Conservation (phyloP, 1,140 invertebrate genomes). For the Procambarus clarkii region DNA sequence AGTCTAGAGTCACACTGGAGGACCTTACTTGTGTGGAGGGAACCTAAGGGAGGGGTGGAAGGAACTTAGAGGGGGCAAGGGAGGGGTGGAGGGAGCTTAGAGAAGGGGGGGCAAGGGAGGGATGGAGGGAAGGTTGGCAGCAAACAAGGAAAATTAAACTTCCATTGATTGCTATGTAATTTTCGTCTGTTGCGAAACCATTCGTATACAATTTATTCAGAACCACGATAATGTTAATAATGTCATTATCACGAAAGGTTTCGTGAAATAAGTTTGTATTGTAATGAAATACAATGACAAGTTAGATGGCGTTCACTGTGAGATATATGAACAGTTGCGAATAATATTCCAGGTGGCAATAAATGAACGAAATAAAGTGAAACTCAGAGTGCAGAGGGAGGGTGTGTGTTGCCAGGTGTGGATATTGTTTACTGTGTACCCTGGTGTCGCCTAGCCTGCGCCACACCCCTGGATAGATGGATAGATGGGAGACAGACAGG, state of each 20-base stretch:
- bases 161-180: neutral
- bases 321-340: too few species aligned
- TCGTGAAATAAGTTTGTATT: too few species aligned
- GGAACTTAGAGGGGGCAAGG: neutral
- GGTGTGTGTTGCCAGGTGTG: neutral
- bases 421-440: neutral
- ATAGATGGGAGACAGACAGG: too few species aligned
- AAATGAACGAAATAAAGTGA: neutral
- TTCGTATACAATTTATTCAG: too few species aligned
- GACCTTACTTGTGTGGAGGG: neutral
- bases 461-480: too few species aligned
- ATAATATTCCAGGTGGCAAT: too few species aligned
- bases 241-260: too few species aligned
- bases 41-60: neutral
- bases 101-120: neutral
- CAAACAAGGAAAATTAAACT: neutral
- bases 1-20: too few species aligned
- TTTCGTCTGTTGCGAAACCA: too few species aligned
- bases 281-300: too few species aligned
- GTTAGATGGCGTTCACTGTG: too few species aligned
- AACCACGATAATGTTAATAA: too few species aligned
- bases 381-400: neutral
- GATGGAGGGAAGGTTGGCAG: neutral
- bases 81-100: neutral
- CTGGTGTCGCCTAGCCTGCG: neutral